These are phyloP conservation scores for Ichneumon xanthorius DNA, from an alignment of 2,888 invertebrate genomes.

Conservation along the genomic window DNA sequence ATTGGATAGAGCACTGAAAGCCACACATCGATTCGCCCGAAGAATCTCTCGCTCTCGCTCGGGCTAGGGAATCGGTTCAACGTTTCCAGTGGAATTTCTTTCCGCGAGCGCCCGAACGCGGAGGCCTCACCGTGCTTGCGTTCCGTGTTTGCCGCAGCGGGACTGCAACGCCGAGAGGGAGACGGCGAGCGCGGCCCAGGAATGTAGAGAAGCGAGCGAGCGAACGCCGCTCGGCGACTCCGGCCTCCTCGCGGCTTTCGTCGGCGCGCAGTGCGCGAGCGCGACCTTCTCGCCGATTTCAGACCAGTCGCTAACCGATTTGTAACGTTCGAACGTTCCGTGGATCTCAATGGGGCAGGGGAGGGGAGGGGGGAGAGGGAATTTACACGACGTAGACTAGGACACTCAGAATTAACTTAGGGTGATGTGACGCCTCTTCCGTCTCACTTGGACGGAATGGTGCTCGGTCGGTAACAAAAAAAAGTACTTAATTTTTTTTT, in stretches of 20 bases:
- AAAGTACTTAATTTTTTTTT: too few species aligned
- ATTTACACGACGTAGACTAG: neutral
- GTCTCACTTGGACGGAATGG: neutral
- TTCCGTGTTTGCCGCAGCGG: constrained; percentile 40
- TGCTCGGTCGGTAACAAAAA: neutral
- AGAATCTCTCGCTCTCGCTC: constrained; percentile 51
- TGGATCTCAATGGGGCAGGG: constrained; percentile 2
- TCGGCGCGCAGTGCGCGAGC: constrained; percentile 27
- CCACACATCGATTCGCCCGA: constrained; percentile 61
- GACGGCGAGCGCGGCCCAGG: constrained; percentile 53
- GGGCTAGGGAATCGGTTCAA: constrained; percentile 65
- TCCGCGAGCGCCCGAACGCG: constrained; percentile 50
- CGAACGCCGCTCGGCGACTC: constrained; percentile 43
- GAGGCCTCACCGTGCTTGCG: constrained; percentile 35
- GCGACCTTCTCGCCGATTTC: constrained; percentile 55
- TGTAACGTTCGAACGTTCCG: constrained; percentile 42
- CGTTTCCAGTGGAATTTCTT: constrained; percentile 69
- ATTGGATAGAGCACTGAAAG: constrained; percentile 38
- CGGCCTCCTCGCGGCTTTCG: constrained; percentile 31
- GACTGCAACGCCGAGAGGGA: constrained; percentile 37
- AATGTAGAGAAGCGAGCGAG: constrained; percentile 66
- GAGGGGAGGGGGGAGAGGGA: neutral
- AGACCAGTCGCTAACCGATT: constrained; percentile 48
- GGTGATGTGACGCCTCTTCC: neutral
- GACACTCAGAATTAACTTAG: neutral